A percentile compares a stretch with the other conserved stretches of the same genome.
Evolutionary conservation across 1,140 invertebrate species (phyloP).

Genomic region (Eumaeus atala): DNA sequence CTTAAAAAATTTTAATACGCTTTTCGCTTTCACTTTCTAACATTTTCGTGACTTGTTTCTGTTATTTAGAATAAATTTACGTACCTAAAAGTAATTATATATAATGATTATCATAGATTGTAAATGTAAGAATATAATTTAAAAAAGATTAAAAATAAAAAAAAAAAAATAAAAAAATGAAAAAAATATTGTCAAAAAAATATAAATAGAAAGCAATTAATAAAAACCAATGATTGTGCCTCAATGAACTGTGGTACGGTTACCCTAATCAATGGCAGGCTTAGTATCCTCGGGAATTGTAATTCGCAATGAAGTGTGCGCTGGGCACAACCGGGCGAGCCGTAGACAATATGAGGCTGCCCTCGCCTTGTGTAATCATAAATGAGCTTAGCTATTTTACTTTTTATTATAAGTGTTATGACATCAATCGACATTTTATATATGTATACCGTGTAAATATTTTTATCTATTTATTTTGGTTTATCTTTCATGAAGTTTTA

Average conservation of each 20-base stretch:
- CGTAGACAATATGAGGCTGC: slow-evolving; percentile 53
- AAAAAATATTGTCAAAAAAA: slow-evolving; percentile 41
- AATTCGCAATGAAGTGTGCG: slow-evolving; percentile 53
- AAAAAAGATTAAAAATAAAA: slow-evolving; percentile 27
- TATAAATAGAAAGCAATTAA: slow-evolving; percentile 64
- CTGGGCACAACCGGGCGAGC: slow-evolving; percentile 36
- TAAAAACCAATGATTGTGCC: slow-evolving; percentile 74
- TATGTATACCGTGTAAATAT: slow-evolving; percentile 62
- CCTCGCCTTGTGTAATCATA: slow-evolving; percentile 65
- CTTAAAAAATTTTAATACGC: slow-evolving; percentile 70
- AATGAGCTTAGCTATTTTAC: slow-evolving; percentile 73
- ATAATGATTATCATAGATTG: slow-evolving; percentile 68
- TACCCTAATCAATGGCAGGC: slow-evolving; percentile 68
- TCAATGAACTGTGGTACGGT: slow-evolving; percentile 73
- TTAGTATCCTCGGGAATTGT: slow-evolving; percentile 47
- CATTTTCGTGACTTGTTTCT: slow-evolving; percentile 67
- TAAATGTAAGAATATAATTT: slow-evolving; percentile 55
- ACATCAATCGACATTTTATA: slow-evolving; percentile 71
- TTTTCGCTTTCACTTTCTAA: slow-evolving; percentile 70
- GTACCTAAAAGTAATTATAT: slow-evolving; percentile 73
- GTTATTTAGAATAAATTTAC: slow-evolving; percentile 74
- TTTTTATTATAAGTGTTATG: slow-evolving; percentile 72
- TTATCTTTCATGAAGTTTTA: slow-evolving; percentile 62
- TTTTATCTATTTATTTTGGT: slow-evolving; percentile 65
- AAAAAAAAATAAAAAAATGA: slow-evolving; percentile 43